Percentiles rank a stretch among this genome's conserved stretches.
These are phyloP conservation scores for Nephrotoma flavescens DNA, from an alignment of 2,888 invertebrate genomes.

Conservation along the genomic window DNA sequence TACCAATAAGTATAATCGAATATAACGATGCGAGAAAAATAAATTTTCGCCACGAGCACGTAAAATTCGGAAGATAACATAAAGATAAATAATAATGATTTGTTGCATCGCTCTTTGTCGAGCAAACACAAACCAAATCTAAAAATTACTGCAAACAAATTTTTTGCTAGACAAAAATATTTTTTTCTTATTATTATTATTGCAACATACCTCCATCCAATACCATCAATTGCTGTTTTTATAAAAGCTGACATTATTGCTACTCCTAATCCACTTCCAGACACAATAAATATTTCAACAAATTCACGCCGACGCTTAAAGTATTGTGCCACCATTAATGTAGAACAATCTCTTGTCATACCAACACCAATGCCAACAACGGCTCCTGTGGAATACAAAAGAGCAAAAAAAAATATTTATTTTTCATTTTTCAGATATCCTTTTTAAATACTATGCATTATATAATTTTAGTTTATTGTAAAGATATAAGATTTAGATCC, in stretches of 20 bases:
- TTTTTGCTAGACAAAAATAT: background rate
- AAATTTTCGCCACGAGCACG: background rate
- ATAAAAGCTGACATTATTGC: slow-evolving; percentile 72
- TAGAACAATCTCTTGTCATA: slow-evolving; percentile 71
- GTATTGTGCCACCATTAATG: slow-evolving; percentile 81
- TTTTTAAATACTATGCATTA: background rate
- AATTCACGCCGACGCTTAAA: slow-evolving; percentile 72
- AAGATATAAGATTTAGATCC: background rate
- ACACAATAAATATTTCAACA: slow-evolving; percentile 77
- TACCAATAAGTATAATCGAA: background rate
- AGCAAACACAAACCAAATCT: background rate
- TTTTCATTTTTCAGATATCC: background rate
- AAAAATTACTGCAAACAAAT: background rate
- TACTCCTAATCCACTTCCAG: slow-evolving; percentile 73
- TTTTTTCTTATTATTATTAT: background rate
- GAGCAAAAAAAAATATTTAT: background rate
- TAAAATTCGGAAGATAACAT: background rate
- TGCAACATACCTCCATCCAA: slow-evolving; percentile 11
- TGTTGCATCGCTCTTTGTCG: background rate
- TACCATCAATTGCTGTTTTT: slow-evolving; percentile 44
- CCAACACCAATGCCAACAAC: slow-evolving; percentile 70
- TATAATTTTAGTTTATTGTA: background rate
- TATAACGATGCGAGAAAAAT: background rate
- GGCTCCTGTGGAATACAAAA: slow-evolving; percentile 33
- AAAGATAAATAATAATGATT: background rate